phyloP scores from a whole-genome alignment of 2,888 invertebrate genomes.

The Mantis religiosa region DNA sequence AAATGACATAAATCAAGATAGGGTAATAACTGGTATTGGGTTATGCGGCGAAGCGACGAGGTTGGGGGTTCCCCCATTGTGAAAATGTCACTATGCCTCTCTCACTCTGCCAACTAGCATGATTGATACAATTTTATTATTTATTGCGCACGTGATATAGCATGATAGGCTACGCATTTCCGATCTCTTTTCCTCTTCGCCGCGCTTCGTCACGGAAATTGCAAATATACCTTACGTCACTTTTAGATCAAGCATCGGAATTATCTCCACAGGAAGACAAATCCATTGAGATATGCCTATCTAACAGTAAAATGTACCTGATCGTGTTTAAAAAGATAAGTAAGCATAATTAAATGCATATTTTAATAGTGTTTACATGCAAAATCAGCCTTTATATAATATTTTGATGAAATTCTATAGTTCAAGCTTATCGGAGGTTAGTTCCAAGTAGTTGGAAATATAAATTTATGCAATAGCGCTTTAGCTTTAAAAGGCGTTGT shows the following conservation, averaged over 20 bases:
- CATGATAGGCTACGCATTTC: constrained; percentile 15
- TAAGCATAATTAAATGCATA: neutral
- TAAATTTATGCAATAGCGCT: too few species aligned
- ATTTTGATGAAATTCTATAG: too few species aligned
- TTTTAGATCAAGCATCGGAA: neutral
- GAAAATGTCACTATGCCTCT: neutral
- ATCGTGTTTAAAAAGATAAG: neutral
- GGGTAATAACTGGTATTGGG: constrained; percentile 3
- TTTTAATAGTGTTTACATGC: too few species aligned
- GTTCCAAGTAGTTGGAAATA: too few species aligned
- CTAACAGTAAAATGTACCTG: neutral
- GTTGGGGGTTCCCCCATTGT: neutral
- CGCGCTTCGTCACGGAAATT: neutral
- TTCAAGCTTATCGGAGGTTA: too few species aligned
- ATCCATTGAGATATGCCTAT: neutral
- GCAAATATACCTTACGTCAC: neutral
- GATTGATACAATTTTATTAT: constrained; percentile 8
- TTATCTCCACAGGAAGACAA: neutral
- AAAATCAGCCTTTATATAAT: too few species aligned
- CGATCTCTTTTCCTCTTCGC: neutral
- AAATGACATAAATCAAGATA: constrained; percentile 10
- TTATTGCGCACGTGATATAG: neutral
- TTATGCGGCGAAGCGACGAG: neutral
- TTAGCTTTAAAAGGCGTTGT: too few species aligned
- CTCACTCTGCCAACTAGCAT: neutral